Evolutionary conservation across 1,140 invertebrate genomes (phyloP).

Genomic region (Rhagoletis pomonella): DNA sequence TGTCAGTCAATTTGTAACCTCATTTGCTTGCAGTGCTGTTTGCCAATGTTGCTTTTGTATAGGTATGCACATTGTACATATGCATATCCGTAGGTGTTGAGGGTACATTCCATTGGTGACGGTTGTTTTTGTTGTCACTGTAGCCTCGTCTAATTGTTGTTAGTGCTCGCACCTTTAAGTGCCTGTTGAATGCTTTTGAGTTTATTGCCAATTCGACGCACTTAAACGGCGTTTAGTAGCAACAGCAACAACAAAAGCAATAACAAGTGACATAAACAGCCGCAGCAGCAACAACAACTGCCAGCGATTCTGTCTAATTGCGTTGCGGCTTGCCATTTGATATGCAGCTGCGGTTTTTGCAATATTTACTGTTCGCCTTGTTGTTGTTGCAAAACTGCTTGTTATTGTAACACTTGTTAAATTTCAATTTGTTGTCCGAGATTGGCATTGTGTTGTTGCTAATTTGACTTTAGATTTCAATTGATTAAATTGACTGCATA

Average conservation of each 20-base stretch:
- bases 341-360: conserved; percentile 43
- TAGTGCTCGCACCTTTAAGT: conserved; percentile 19
- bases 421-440: conserved; percentile 21
- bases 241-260: not conserved
- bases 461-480: conserved; percentile 36
- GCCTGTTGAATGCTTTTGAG: conserved; percentile 20
- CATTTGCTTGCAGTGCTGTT: conserved; percentile 29
- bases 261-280: not conserved
- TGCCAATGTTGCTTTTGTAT: not conserved
- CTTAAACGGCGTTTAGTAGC: conserved; percentile 27
- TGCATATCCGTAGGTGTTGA: not conserved
- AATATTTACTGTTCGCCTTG: not conserved
- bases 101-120: not conserved
- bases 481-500: conserved; percentile 16
- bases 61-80: not conserved
- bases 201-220: conserved; percentile 40
- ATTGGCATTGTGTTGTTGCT: conserved; percentile 36
- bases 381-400: conserved; percentile 34
- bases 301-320: conserved; percentile 32
- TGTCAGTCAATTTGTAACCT: conserved; percentile 47
- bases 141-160: not conserved
- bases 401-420: conserved; percentile 39
- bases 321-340: conserved; percentile 39
- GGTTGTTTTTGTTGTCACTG: not conserved
- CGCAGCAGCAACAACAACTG: conserved; percentile 6